Evolutionary conservation across 2,113 vertebrate genomes (phyloP).

Genomic region (Pachypanchax playfairii): DNA sequence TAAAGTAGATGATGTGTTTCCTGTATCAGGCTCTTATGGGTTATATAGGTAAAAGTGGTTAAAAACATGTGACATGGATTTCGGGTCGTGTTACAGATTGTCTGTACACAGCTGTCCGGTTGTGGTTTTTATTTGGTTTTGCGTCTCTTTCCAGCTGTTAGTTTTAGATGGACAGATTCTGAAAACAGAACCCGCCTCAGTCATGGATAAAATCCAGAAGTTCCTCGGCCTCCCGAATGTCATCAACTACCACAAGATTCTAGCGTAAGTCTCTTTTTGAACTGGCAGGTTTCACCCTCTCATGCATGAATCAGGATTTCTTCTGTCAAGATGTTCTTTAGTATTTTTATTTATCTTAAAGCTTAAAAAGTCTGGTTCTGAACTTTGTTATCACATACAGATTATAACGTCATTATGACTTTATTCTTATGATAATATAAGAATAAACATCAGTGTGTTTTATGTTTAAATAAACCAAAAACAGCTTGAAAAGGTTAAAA

Average conservation of each 20-base stretch:
- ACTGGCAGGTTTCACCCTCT: not conserved
- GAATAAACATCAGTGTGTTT: too few species aligned
- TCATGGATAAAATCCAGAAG: constrained; percentile 97
- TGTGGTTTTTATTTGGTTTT: constrained; percentile 4
- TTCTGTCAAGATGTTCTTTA: too few species aligned
- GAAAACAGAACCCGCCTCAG: constrained; percentile 91
- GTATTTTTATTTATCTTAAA: too few species aligned
- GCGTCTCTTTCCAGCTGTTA: constrained; percentile 82
- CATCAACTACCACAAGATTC: constrained; percentile 92
- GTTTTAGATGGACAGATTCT: constrained; percentile 95
- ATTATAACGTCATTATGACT: too few species aligned
- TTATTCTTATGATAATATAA: too few species aligned
- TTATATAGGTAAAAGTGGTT: not conserved
- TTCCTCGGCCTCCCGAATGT: constrained; percentile 87
- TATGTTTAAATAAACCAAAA: too few species aligned
- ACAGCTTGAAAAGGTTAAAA: too few species aligned
- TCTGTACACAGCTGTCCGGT: not conserved
- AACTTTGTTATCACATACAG: too few species aligned
- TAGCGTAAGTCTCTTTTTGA: constrained; percentile 87
- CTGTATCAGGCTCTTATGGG: too few species aligned
- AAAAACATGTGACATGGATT: not conserved
- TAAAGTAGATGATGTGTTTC: too few species aligned
- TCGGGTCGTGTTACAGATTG: not conserved
- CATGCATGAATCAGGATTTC: too few species aligned
- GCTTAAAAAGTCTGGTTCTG: too few species aligned